Evolutionary conservation across 2,113 vertebrate genomes (phyloP), one percentile per base, ranked within the genome.

Genomic region (Theropithecus gelada): DNA sequence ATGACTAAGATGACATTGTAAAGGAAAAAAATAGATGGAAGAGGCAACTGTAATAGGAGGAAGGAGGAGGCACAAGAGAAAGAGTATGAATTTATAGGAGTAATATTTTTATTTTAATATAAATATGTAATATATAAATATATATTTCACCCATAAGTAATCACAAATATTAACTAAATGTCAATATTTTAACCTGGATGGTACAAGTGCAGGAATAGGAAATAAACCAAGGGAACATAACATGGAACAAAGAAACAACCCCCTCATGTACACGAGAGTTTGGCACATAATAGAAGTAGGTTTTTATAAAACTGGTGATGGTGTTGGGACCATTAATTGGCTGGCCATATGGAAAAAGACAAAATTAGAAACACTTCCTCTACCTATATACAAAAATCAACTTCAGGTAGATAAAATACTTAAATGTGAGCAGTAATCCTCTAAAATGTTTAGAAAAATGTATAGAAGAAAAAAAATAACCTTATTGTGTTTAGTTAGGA

Each of bases 221-320:
- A 83, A 30, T 3, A 88, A 50, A 45, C 27, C 18, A 73, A 50
- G 45, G 2, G 50, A 73, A 35, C 1, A 83, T 8, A 45, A 17
- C 40, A 61, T 4, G 66, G 22, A 82, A 70, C 1, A 17, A 59
- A 88, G 27, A 68, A 73, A 88, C 12, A 78, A 48, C 22, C 2
- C 2, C n/a, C 1, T 59, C 43, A 9, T 4, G 0, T 32, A 30
- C 35, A 2, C 10, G 13, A 52, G 48, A 76, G 12, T 8, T 59
- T 91, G 35, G 35, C 27, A 75, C 2, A 14, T 4, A 50, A 9
- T 7, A 59, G 25, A 66, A 23, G 8, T 38, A 32, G 38, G 61
- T 13, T 64, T 64, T 64, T 64, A 64, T 30, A 64, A 30, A 64
- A 64, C 61, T 64, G 61, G 61, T 64, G 61, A 6, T 61, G 12